Conservation (phyloP, 2,113 vertebrate genomes). For the Carassius carassius region DNA sequence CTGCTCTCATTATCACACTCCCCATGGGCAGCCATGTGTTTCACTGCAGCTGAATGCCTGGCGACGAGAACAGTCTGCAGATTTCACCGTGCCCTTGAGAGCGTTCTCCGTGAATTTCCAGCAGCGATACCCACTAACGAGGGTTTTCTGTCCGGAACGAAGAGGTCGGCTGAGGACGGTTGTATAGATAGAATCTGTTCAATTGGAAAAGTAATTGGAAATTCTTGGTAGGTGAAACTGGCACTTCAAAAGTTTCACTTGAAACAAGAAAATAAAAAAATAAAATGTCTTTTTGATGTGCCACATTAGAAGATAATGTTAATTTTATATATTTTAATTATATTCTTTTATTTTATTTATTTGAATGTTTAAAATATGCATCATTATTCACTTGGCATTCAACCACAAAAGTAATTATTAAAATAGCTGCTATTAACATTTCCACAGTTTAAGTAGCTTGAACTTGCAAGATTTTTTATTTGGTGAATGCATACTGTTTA, state of each 20-base stretch:
- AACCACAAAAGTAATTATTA: background rate
- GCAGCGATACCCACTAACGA: background rate
- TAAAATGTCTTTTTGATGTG: no score
- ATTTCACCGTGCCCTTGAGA: constrained; percentile 21
- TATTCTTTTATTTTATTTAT: no score
- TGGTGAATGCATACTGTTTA: background rate
- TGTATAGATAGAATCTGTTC: background rate
- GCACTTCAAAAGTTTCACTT: background rate
- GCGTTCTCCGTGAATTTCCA: background rate
- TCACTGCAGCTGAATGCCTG: background rate
- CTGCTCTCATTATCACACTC: background rate
- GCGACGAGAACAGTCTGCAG: background rate
- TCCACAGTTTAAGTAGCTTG: background rate
- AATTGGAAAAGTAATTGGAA: background rate
- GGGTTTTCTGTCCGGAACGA: background rate
- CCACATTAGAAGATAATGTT: no score
- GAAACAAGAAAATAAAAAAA: no score
- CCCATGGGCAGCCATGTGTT: background rate
- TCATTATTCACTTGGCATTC: no score
- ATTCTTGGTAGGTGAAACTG: background rate
- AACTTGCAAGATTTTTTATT: background rate
- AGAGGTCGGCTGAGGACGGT: background rate
- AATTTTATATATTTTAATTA: no score
- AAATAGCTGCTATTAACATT: background rate
- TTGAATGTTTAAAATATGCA: no score